These are phyloP conservation scores for Poeciliopsis gracilis DNA, from an alignment of 2,797 vertebrate species.

Conservation along the genomic window DNA sequence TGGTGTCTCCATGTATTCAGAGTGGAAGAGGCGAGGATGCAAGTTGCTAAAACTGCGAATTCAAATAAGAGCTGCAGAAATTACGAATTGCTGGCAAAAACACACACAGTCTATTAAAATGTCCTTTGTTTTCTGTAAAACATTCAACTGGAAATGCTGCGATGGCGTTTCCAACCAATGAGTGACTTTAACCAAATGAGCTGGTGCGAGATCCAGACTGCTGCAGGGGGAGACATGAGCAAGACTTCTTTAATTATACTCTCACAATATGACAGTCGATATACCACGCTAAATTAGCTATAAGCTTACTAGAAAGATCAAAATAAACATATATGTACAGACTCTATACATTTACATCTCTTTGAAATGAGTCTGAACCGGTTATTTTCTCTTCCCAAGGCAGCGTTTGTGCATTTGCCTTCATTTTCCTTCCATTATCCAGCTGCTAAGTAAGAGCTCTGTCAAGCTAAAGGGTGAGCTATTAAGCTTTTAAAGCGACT, in stretches of 20 bases:
- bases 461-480: background rate
- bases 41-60: constrained; percentile 53
- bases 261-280: background rate
- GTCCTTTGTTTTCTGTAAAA: constrained; percentile 60
- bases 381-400: background rate
- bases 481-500: background rate
- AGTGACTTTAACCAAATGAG: constrained; percentile 61
- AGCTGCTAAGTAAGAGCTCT: background rate
- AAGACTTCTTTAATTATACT: constrained; percentile 27
- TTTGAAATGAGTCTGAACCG: background rate
- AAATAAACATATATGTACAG: background rate
- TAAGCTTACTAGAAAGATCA: background rate
- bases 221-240: constrained; percentile 21
- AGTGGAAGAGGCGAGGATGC: constrained; percentile 27
- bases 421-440: constrained; percentile 7
- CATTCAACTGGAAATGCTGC: constrained; percentile 57
- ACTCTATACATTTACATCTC: background rate
- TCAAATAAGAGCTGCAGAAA: constrained; percentile 46
- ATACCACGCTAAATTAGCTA: background rate
- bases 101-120: constrained; percentile 55
- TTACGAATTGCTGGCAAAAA: constrained; percentile 59
- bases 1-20: constrained; percentile 28
- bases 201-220: constrained; percentile 36
- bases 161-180: constrained; percentile 52
- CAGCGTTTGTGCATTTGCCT: background rate